Base-by-base conservation (phyloP, 2,888 invertebrate genomes). In the Allolobophora icterica region DNA sequence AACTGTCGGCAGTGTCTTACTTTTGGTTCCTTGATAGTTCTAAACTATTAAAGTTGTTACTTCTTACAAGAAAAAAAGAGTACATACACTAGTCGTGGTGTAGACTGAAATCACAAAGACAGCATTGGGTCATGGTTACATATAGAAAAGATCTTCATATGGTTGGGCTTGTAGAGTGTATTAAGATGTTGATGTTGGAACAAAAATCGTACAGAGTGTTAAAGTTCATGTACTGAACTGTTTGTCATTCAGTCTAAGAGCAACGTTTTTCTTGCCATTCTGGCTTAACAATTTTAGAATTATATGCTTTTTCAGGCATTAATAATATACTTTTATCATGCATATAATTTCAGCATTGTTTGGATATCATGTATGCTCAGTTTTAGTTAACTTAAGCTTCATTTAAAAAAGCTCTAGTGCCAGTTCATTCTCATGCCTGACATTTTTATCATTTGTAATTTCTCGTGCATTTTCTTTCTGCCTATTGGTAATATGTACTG, bases 161-260 rank as follows among this genome's bases (percentile, higher is more conserved):
- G 24, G n/a, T 71, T 71, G 71, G n/a, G 71, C n/a, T 71, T 71
- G 71, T 71, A n/a, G 71, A 71, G 71, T 71, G 71, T 71, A 71
- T 71, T 71, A n/a, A n/a, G 71, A 71, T n/a, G 52, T 45, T 45
- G 15, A 52, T 24, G n/a, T 71, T n/a, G n/a, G 30, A 71, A 71
- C 71, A 71, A 71, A 71, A n/a, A 8, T 71, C n/a, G 13, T 71
- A 71, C n/a, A 17, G 52, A 52, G 52, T n/a, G 11, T 71, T 71
- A 8, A 71, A 71, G 30, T 71, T 71, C n/a, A 11, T 71, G 71
- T 71, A 71, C 71, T 71, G 71, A 71, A 30, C 71, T 71, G 71
- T 71, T 71, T n/a, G 71, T 71, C 8, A n/a, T 71, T 4, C 71
- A n/a, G 71, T 71, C 71, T 71, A 71, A 3, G 71, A 71, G 71